These are phyloP conservation scores for Erythrolamprus reginae DNA, from an alignment of 2,113 vertebrate species.

Conservation along the genomic window DNA sequence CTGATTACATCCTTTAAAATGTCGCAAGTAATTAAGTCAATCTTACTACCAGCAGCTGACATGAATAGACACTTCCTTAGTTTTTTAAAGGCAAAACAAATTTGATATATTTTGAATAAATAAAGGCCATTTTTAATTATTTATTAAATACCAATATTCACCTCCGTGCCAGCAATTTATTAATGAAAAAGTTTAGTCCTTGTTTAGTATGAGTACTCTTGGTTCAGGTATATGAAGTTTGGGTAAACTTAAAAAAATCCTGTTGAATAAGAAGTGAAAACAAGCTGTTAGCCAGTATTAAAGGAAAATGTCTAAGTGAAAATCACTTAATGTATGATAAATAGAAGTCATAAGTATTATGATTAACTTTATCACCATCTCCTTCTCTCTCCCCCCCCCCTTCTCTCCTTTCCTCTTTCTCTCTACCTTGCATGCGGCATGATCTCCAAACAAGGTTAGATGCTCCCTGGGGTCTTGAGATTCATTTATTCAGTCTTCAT, in stretches of 20 bases:
- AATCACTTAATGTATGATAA: constrained; percentile 17
- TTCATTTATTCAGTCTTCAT: not conserved
- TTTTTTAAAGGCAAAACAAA: constrained; percentile 50
- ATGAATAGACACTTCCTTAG: constrained; percentile 58
- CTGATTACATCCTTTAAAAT: constrained; percentile 45
- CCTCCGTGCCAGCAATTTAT: constrained; percentile 48
- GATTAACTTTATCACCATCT: constrained; percentile 10
- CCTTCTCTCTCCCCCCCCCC: not conserved
- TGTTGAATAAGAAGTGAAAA: constrained; percentile 18
- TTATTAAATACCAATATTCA: constrained; percentile 55
- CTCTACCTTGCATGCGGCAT: not conserved
- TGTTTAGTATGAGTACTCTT: constrained; percentile 6
- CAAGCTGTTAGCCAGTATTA: constrained; percentile 15
- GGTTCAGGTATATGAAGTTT: constrained; percentile 12
- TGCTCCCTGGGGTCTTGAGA: not conserved
- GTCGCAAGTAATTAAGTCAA: constrained; percentile 54
- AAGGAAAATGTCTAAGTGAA: constrained; percentile 2
- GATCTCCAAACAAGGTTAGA: not conserved
- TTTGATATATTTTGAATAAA: constrained; percentile 59
- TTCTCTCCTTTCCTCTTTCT: not conserved
- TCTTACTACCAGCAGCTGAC: constrained; percentile 53
- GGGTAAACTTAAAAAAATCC: not conserved
- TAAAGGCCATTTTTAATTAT: constrained; percentile 46
- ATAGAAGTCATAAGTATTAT: constrained; percentile 7
- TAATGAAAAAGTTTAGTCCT: constrained; percentile 38